Evolutionary conservation across 2,113 vertebrate species (phyloP).

Genomic region (Pogonocichla stellata): DNA sequence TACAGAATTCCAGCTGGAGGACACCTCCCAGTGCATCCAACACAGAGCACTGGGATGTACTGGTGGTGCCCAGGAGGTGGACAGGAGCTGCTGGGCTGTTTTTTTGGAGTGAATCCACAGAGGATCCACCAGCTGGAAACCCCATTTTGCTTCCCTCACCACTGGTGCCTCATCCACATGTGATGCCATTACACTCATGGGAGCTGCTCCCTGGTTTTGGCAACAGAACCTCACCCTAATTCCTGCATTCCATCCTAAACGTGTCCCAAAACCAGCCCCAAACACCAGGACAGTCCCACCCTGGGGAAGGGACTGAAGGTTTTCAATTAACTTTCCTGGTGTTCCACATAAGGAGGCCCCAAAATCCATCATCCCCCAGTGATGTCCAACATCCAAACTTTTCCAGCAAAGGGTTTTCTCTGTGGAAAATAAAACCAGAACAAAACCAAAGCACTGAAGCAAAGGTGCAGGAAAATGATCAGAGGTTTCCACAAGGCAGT

Average conservation of each 20-base stretch:
- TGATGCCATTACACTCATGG: fast-evolving
- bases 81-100: not conserved
- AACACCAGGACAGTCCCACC: not conserved
- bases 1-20: not conserved
- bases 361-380: not conserved
- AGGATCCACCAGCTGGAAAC: not conserved
- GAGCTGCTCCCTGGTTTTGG: not conserved
- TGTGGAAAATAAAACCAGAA: not conserved
- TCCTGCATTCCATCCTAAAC: not conserved
- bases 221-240: not conserved
- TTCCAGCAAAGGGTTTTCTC: not conserved
- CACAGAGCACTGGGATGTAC: fast-evolving
- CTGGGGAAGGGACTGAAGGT: fast-evolving
- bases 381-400: not conserved
- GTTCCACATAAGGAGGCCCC: not conserved
- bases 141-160: fast-evolving
- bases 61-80: not conserved
- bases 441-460: not conserved
- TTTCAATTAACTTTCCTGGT: not conserved
- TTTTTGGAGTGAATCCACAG: not conserved
- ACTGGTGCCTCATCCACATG: fast-evolving
- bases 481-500: not conserved
- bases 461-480: not conserved
- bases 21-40: not conserved
- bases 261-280: not conserved